A percentile compares a stretch with the other conserved stretches of the same genome.
These are phyloP conservation scores for Acanthurus lineatus DNA, from an alignment of 2,797 vertebrate species.

Conservation along the genomic window DNA sequence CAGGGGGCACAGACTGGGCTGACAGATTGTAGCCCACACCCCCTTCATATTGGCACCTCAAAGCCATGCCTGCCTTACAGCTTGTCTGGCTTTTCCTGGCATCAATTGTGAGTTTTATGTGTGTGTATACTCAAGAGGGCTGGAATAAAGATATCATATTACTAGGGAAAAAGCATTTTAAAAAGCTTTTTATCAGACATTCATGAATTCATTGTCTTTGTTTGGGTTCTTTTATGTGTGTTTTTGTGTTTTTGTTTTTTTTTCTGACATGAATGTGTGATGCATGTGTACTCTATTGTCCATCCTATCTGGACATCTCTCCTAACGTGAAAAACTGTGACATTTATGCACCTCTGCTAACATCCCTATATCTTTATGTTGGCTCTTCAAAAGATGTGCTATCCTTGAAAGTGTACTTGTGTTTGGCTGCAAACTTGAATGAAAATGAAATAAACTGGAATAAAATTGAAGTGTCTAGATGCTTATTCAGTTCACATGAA, in stretches of 20 bases:
- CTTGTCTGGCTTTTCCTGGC: constrained; percentile 62
- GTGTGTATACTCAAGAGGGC: constrained; percentile 31
- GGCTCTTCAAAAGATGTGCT: constrained; percentile 15
- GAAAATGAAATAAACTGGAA: neutral
- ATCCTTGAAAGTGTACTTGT: constrained; percentile 11
- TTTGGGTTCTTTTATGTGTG: neutral
- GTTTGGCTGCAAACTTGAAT: constrained; percentile 25
- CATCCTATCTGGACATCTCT: constrained; percentile 56
- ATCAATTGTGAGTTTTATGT: constrained; percentile 24
- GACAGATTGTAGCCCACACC: constrained; percentile 73
- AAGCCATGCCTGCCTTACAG: constrained; percentile 61
- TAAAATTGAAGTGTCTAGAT: constrained; percentile 31
- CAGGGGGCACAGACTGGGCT: constrained; percentile 70
- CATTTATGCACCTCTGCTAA: constrained; percentile 9
- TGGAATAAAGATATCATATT: constrained; percentile 29
- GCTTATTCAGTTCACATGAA: constrained; percentile 20
- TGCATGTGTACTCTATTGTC: constrained; percentile 52
- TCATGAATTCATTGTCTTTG: constrained; percentile 37
- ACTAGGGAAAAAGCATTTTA: constrained; percentile 4
- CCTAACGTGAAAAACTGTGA: constrained; percentile 39
- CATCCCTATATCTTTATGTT: constrained; percentile 8
- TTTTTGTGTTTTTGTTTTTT: constrained; percentile 25
- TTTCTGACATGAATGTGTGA: constrained; percentile 21
- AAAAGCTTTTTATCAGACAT: constrained; percentile 19
- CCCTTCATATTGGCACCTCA: constrained; percentile 63